Conservation (phyloP, 2,797 vertebrate species). For the Pangasius larnaudii region DNA sequence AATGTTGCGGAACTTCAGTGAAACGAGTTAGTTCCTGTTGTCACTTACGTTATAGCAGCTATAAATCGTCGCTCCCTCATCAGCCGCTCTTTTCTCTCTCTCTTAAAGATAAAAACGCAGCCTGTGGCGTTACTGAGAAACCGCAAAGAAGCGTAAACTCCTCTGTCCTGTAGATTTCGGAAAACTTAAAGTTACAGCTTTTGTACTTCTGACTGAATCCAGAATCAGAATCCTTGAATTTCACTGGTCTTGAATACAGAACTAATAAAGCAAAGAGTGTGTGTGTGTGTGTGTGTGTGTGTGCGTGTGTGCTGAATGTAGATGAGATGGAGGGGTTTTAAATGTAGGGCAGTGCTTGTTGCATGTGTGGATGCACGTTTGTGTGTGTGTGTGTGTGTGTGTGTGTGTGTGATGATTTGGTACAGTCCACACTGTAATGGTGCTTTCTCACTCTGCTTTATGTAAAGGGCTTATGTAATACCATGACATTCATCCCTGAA, state of each 20-base stretch:
- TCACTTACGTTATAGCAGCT: background rate
- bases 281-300: background rate
- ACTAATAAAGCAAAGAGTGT: background rate
- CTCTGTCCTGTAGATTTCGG: background rate
- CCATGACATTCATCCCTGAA: slow-evolving; percentile 67
- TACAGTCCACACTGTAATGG: slow-evolving; percentile 68
- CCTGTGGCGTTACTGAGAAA: background rate
- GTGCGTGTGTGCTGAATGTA: slow-evolving; percentile 44
- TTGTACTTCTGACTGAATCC: background rate
- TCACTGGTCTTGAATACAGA: background rate
- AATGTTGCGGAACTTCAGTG: background rate
- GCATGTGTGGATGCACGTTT: background rate
- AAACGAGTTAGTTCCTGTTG: background rate
- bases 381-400: slow-evolving; percentile 44
- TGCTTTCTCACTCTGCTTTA: slow-evolving; percentile 60
- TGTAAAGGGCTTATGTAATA: slow-evolving; percentile 80
- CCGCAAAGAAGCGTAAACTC: background rate
- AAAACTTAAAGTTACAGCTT: background rate
- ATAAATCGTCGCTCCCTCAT: background rate
- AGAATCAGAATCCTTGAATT: background rate
- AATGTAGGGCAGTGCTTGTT: slow-evolving; percentile 2
- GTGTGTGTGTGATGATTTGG: slow-evolving; percentile 60
- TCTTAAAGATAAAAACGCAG: background rate
- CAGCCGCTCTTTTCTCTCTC: background rate
- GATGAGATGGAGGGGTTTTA: slow-evolving; percentile 43